A percentile compares a stretch with the other conserved stretches of the same genome.
phyloP scores from a whole-genome alignment of 2,888 invertebrate genomes.

The Heliconius charithonia region DNA sequence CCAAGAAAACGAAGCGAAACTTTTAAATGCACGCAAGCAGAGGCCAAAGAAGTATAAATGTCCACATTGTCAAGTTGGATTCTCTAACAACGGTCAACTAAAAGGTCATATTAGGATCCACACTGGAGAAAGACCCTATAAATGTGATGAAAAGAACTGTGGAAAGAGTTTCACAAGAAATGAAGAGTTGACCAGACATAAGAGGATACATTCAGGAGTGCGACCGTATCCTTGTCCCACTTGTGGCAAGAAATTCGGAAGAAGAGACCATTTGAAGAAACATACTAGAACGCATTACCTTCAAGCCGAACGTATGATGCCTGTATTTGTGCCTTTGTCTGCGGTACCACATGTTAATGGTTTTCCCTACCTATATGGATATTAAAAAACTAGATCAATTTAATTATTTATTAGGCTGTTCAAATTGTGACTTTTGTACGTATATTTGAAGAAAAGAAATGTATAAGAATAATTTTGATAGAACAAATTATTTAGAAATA shows the following conservation, averaged over 20 bases:
- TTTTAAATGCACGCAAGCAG: slow-evolving; percentile 88
- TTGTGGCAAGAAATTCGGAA: slow-evolving; percentile 96
- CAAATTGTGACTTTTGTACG: neutral
- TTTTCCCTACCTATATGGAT: slow-evolving; percentile 83
- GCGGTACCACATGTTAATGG: slow-evolving; percentile 73
- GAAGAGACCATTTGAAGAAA: slow-evolving; percentile 97
- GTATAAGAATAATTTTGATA: slow-evolving; percentile 1
- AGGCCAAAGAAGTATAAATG: slow-evolving; percentile 96
- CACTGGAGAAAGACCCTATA: slow-evolving; percentile 95
- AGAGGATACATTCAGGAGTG: slow-evolving; percentile 93
- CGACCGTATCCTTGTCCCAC: slow-evolving; percentile 93
- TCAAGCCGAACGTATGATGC: slow-evolving; percentile 85
- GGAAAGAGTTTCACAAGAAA: slow-evolving; percentile 96
- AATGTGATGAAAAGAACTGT: slow-evolving; percentile 92
- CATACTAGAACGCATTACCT: slow-evolving; percentile 93
- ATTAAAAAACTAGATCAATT: slow-evolving; percentile 56
- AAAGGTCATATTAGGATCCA: slow-evolving; percentile 96
- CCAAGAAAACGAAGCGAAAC: slow-evolving; percentile 88
- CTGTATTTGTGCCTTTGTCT: slow-evolving; percentile 84
- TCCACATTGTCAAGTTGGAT: slow-evolving; percentile 94
- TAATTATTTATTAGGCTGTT: slow-evolving; percentile 5
- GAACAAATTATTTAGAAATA: slow-evolving; percentile 22
- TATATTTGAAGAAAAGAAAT: neutral
- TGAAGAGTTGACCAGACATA: slow-evolving; percentile 95
- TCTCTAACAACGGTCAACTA: slow-evolving; percentile 96